A percentile compares a stretch with the other conserved stretches of the same genome.
phyloP scores from a whole-genome alignment of 2,888 invertebrate genomes.

The Hetaerina titia region DNA sequence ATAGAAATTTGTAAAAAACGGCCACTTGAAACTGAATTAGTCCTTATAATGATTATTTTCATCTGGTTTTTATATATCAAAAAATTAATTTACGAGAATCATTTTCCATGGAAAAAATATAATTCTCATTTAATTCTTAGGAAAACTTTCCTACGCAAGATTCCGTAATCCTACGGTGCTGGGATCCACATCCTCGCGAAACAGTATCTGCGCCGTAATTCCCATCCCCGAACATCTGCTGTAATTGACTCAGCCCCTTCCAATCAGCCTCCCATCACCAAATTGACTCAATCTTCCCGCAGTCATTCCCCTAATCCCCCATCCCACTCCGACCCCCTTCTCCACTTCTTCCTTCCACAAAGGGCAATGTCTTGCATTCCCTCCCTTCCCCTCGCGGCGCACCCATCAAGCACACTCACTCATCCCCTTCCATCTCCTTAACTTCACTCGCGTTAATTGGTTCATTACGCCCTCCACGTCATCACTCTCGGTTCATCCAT shows the following conservation, averaged over 20 bases:
- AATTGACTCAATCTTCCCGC: slow-evolving; percentile 6
- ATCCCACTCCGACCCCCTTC: neutral
- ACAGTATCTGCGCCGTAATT: neutral
- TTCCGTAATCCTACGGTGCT: neutral
- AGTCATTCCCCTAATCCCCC: neutral
- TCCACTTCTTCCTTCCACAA: neutral
- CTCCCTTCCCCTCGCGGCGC: neutral
- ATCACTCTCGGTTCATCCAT: neutral
- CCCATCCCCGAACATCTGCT: neutral
- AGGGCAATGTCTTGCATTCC: neutral
- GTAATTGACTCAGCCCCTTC: neutral
- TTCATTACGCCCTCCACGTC: neutral
- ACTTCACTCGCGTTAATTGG: neutral
- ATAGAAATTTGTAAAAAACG: too few relatives aligned
- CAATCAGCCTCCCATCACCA: neutral
- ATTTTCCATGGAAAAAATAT: too few relatives aligned
- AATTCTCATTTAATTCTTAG: too few relatives aligned
- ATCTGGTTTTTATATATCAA: too few relatives aligned
- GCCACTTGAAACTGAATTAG: too few relatives aligned
- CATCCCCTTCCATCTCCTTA: neutral
- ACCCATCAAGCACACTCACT: neutral
- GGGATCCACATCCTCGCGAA: neutral
- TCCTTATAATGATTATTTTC: too few relatives aligned
- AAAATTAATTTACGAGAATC: too few relatives aligned
- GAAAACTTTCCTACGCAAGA: neutral